Evolutionary conservation across 2,113 vertebrate genomes (phyloP).

Genomic region (Cathartes aura): DNA sequence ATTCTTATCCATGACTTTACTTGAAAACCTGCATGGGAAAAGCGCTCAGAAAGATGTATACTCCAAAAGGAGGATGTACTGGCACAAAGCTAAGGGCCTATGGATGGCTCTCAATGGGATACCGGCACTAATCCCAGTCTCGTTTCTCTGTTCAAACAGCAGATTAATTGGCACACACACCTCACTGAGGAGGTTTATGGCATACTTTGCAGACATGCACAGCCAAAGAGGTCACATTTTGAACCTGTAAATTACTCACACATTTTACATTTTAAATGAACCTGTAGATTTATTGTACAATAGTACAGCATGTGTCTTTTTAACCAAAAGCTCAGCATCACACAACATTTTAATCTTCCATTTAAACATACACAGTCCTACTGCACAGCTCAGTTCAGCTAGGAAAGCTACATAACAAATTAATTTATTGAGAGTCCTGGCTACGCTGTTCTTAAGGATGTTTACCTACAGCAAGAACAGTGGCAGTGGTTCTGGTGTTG

Average conservation of each 20-base stretch:
- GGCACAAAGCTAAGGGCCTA: not conserved
- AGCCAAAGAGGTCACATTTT: not conserved
- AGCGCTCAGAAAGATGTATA: not conserved
- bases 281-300: conserved; percentile 51
- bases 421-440: not conserved
- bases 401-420: not conserved
- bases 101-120: not conserved
- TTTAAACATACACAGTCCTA: conserved; percentile 35
- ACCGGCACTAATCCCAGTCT: not conserved
- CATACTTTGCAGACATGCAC: not conserved
- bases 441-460: not conserved
- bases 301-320: conserved; percentile 46
- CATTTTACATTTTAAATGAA: conserved; percentile 34
- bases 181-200: not conserved
- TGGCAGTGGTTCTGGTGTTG: conserved; percentile 10
- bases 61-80: not conserved
- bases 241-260: conserved; percentile 35
- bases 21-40: not conserved
- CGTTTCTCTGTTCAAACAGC: not conserved
- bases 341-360: conserved; percentile 37
- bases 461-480: not conserved
- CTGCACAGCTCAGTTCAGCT: conserved; percentile 7
- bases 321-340: conserved; percentile 40
- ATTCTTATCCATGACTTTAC: not conserved
- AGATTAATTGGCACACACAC: not conserved